These are phyloP conservation scores for Scaptomyza hsui DNA, from an alignment of 1,140 invertebrate species.

Conservation along the genomic window DNA sequence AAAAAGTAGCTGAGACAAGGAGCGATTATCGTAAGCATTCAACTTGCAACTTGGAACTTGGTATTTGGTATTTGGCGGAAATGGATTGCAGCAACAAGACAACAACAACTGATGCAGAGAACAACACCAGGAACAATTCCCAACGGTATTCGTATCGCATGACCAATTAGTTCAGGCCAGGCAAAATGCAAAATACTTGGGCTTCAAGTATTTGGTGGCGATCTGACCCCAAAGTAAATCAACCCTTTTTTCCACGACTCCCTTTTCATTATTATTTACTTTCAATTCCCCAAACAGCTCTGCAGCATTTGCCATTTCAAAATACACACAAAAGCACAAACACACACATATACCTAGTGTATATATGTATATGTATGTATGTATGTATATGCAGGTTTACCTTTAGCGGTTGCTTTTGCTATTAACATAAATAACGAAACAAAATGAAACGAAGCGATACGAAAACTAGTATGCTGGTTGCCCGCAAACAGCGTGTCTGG, in stretches of 20 bases:
- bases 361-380: not conserved
- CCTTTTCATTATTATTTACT: constrained; percentile 59
- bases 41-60: constrained; percentile 19
- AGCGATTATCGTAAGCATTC: constrained; percentile 30
- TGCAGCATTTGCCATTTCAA: constrained; percentile 61
- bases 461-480: constrained; percentile 32
- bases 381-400: constrained; percentile 9
- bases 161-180: constrained; percentile 64
- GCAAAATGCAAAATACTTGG: constrained; percentile 33
- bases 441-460: too few species aligned
- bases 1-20: not conserved
- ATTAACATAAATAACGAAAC: constrained; percentile 42
- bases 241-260: constrained; percentile 31
- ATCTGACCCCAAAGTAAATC: constrained; percentile 30
- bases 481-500: not conserved
- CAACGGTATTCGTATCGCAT: constrained; percentile 53
- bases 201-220: constrained; percentile 22
- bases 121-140: not conserved
- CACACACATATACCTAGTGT: constrained; percentile 19
- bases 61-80: constrained; percentile 9
- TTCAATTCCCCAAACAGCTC: constrained; percentile 72
- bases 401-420: constrained; percentile 35
- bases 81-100: constrained; percentile 12
- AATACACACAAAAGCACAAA: constrained; percentile 15
- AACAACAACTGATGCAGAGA: not conserved